A percentile compares a stretch with the other conserved stretches of the same genome.
phyloP scores from a whole-genome alignment of 2,113 vertebrate genomes.

The Cyprinodon tularosa region DNA sequence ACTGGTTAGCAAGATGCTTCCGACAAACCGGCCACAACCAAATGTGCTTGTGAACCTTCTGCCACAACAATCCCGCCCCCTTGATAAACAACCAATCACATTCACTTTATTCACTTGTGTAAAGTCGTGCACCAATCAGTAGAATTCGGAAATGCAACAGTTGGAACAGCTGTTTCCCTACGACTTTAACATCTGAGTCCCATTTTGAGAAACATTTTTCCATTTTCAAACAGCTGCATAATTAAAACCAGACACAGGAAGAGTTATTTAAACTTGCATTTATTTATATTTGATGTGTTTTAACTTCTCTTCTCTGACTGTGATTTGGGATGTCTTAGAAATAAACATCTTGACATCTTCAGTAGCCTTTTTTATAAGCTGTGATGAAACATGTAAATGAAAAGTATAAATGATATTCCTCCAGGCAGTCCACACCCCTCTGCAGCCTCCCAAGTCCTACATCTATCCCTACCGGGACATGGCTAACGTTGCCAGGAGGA shows the following conservation, averaged over 20 bases:
- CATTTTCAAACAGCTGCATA: background rate
- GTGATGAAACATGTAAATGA: background rate
- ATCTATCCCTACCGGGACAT: constrained; percentile 91
- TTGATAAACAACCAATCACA: too few species aligned
- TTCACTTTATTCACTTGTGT: too few species aligned
- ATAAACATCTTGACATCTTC: background rate
- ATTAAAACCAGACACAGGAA: background rate
- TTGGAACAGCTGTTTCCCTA: too few species aligned
- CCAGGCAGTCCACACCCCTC: constrained; percentile 89
- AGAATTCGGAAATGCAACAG: too few species aligned
- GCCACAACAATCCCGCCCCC: too few species aligned
- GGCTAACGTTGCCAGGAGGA: constrained; percentile 88
- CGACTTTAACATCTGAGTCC: background rate
- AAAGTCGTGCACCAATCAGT: too few species aligned
- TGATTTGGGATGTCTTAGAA: background rate
- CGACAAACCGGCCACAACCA: too few species aligned
- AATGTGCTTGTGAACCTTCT: too few species aligned
- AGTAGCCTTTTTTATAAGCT: too few species aligned
- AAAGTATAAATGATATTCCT: background rate
- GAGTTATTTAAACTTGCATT: background rate
- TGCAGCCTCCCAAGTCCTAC: constrained; percentile 91
- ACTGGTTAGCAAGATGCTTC: too few species aligned
- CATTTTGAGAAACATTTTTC: background rate
- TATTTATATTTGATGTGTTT: background rate
- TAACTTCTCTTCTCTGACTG: background rate